Evolutionary conservation across 64 coral and sea anemone species (phyloP), one percentile per base, ranked within the genome.

Genomic region (Cladopsammia gracilis): DNA sequence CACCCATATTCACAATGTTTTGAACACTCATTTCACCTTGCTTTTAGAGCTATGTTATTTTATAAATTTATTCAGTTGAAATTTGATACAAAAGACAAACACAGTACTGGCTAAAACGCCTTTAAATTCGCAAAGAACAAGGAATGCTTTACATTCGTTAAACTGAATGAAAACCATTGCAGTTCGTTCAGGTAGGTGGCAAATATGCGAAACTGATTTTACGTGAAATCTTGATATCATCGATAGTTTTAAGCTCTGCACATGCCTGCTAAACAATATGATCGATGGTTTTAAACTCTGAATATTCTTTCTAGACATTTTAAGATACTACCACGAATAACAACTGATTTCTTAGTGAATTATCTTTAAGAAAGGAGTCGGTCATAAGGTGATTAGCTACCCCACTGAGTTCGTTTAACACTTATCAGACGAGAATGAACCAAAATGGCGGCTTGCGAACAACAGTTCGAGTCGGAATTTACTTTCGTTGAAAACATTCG

Each of bases 31-130:
- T 11, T 34, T 51, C 14, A 19, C 22, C 2, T 18, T 75, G 48
- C 67, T 44, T 44, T 68, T n/a, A 22, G n/a, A 16, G 18, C 49
- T 67, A 48, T 84, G 25, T 42, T 42, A 42, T 53, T 15, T 19
- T 26, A 64, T 67, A 64, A 46, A 84, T 84, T 60, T 67, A 22
- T 67, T 47, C 58, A 67, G 44, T 67, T 84, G 80, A 84, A 84
- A 84, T 67, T 68, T 45, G 62, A 84, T 66, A 84, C 46, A 24
- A 24, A 67, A 11, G 7, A 43, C 45, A 48, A 75, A 75, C n/a
- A n/a, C 45, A 49, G 9, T 46, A 24, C 62, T 8, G 19, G 23
- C 60, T 66, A 44, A 50, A 66, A 50, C 61, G 46, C 18, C 47
- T 15, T 20, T 50, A 48, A 49, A 23, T 49, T 18, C 19, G 10